These are phyloP conservation scores for Argyrosomus japonicus DNA, from an alignment of 2,113 vertebrate species.

Conservation along the genomic window DNA sequence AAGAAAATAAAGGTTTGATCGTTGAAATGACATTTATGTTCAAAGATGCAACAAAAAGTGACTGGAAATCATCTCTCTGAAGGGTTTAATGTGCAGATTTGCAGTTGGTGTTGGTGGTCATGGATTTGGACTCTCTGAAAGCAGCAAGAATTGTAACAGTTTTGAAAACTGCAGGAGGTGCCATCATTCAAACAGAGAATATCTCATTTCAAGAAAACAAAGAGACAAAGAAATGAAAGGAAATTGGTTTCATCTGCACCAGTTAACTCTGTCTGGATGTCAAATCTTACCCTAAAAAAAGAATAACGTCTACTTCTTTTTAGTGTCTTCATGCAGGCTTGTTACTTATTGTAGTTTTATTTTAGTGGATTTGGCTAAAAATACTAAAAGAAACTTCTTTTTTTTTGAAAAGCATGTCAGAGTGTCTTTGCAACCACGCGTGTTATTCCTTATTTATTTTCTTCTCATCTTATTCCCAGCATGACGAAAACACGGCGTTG, in stretches of 20 bases:
- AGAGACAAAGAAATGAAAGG: conserved; percentile 2
- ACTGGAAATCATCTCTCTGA: background rate
- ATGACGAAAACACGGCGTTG: conserved; percentile 52
- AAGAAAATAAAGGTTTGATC: conserved; percentile 36
- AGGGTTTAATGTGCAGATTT: conserved; percentile 19
- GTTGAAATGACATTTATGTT: conserved; percentile 30
- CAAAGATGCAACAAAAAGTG: conserved; percentile 35
- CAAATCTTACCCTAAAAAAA: background rate
- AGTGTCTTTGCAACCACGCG: conserved; percentile 33
- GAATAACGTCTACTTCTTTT: background rate
- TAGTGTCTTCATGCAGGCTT: background rate
- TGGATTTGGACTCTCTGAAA: background rate
- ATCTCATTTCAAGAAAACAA: conserved; percentile 33
- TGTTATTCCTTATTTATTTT: conserved; percentile 46
- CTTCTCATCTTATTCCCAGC: conserved; percentile 48
- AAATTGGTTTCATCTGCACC: conserved; percentile 24
- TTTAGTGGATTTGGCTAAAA: conserved; percentile 26
- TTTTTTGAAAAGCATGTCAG: conserved; percentile 1
- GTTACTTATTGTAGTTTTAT: background rate
- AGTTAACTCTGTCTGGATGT: conserved; percentile 33
- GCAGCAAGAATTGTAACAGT: background rate
- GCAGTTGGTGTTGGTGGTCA: background rate
- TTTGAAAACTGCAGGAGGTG: background rate
- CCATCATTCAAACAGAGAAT: conserved; percentile 3
- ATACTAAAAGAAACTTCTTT: background rate